Evolutionary conservation across 2,888 invertebrate species (phyloP).

Genomic region (Xestia xanthographa): DNA sequence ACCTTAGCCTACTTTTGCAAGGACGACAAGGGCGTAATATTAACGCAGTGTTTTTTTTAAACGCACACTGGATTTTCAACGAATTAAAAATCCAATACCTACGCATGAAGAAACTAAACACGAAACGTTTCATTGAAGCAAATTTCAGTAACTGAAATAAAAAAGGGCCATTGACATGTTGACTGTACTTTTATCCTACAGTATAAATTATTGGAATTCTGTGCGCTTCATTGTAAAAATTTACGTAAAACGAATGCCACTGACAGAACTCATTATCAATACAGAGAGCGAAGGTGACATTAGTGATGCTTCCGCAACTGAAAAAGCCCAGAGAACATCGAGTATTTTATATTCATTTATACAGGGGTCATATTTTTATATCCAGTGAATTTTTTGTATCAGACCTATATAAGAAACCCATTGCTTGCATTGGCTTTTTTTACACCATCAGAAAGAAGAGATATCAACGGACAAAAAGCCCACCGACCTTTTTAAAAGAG

Average conservation of each 20-base stretch:
- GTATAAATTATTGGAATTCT: neutral
- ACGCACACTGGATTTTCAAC: neutral
- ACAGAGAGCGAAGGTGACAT: conserved; percentile 80
- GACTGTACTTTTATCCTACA: conserved; percentile 5
- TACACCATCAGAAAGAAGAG: too few relatives aligned
- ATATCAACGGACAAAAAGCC: too few relatives aligned
- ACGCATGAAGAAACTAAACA: neutral
- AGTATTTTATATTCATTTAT: conserved; percentile 1
- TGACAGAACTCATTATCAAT: conserved; percentile 16
- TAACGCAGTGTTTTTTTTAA: neutral
- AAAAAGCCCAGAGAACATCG: conserved; percentile 74
- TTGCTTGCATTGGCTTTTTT: too few relatives aligned
- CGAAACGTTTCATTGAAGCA: neutral
- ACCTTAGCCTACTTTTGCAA: neutral
- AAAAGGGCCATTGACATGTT: neutral
- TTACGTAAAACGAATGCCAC: conserved; percentile 21
- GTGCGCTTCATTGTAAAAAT: conserved; percentile 4
- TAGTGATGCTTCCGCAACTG: conserved; percentile 81
- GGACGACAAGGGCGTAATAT: too few relatives aligned
- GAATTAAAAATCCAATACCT: neutral
- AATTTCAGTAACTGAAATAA: neutral
- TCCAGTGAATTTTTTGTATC: neutral
- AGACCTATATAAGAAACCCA: too few relatives aligned
- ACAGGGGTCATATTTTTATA: conserved; percentile 1
- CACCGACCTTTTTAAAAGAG: too few relatives aligned